These are phyloP conservation scores for Ornithorhynchus anatinus DNA, from an alignment of 2,113 vertebrate genomes.

Conservation along the genomic window DNA sequence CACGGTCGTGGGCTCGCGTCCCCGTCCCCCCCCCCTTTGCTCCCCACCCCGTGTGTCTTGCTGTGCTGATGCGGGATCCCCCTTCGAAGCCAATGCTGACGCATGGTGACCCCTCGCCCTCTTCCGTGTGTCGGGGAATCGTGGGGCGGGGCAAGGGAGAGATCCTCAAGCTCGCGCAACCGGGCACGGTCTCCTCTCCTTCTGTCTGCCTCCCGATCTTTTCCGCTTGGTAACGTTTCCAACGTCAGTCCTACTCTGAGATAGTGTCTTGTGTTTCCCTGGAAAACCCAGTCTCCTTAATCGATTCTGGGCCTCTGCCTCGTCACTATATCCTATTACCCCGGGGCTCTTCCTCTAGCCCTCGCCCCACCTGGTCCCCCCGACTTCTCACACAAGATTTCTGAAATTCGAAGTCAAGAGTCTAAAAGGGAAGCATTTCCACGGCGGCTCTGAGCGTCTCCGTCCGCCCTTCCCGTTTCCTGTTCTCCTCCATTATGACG, in stretches of 20 bases:
- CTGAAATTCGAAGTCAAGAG: too few relatives aligned
- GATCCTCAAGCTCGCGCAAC: not conserved
- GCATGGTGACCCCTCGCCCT: not conserved
- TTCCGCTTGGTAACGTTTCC: slow-evolving; percentile 32
- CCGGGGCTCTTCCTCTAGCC: not conserved
- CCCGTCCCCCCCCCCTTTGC: too few relatives aligned
- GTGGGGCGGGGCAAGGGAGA: not conserved
- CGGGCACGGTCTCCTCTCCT: not conserved
- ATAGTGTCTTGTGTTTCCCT: not conserved
- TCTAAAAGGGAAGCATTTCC: too few relatives aligned
- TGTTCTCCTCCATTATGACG: too few relatives aligned
- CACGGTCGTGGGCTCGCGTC: not conserved
- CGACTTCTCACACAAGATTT: too few relatives aligned
- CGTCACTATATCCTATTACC: not conserved
- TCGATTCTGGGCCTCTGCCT: not conserved
- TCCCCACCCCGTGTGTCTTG: not conserved
- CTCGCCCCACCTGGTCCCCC: too few relatives aligned
- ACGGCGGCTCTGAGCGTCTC: too few relatives aligned
- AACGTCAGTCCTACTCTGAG: slow-evolving; percentile 13
- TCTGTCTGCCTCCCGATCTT: slow-evolving; percentile 12
- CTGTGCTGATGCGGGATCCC: slow-evolving; percentile 4
- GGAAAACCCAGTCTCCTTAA: not conserved
- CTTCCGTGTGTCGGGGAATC: not conserved
- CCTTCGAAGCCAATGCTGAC: not conserved
- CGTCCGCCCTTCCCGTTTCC: too few relatives aligned